Evolutionary conservation across 2,888 invertebrate species (phyloP).

Genomic region (Calameuta idolon): DNA sequence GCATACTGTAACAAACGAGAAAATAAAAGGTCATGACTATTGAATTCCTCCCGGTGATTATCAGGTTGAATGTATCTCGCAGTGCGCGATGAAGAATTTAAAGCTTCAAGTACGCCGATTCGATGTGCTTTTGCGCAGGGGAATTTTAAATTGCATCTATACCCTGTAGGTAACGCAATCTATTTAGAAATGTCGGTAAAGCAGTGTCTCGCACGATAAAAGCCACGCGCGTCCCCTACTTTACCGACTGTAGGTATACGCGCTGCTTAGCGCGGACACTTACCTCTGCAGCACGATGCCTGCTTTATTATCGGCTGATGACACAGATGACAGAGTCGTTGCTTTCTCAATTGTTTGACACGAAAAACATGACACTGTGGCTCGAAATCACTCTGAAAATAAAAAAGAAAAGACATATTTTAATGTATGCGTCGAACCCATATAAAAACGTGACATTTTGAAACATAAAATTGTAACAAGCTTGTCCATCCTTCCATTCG

Average conservation of each 20-base stretch:
- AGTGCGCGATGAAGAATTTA: not conserved
- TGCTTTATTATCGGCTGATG: constrained; percentile 81
- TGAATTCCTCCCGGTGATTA: not conserved
- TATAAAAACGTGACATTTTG: not conserved
- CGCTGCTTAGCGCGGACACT: constrained; percentile 39
- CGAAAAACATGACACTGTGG: constrained; percentile 80
- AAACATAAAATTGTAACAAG: not conserved
- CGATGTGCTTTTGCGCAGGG: not conserved
- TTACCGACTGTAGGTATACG: not conserved
- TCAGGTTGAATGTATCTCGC: not conserved
- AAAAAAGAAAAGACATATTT: constrained; percentile 36
- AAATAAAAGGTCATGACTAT: constrained; percentile 19
- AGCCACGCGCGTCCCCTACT: not conserved
- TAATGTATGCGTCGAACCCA: not conserved
- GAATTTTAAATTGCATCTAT: not conserved
- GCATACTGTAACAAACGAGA: constrained; percentile 78
- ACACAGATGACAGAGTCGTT: constrained; percentile 82
- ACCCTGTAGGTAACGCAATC: not conserved
- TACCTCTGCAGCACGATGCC: constrained; percentile 84
- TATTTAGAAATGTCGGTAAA: not conserved
- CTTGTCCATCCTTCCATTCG: not conserved
- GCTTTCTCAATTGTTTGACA: constrained; percentile 80
- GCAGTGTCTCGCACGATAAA: not conserved
- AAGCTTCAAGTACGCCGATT: not conserved
- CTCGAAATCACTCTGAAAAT: constrained; percentile 76